phyloP scores from a whole-genome alignment of 2,113 vertebrate species.

The Ophiodon elongatus region DNA sequence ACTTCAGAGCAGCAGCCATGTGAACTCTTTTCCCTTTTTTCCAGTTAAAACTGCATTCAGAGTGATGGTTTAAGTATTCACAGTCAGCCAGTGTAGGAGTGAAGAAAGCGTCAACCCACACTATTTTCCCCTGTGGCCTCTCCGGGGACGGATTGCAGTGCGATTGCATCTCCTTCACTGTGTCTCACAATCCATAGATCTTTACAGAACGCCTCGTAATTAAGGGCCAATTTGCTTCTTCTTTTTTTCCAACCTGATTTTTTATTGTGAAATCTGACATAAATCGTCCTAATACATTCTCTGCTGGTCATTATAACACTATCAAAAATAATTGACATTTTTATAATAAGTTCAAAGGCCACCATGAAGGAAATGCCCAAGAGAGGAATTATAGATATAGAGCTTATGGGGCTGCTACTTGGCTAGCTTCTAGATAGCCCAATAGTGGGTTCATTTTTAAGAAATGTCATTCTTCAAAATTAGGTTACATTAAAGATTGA shows the following conservation, averaged over 20 bases:
- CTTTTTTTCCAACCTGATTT: constrained; percentile 32
- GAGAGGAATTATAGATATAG: neutral
- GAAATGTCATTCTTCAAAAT: neutral
- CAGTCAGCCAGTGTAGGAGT: constrained; percentile 53
- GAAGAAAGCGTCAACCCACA: constrained; percentile 66
- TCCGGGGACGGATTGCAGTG: constrained; percentile 54
- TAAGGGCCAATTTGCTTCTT: constrained; percentile 41
- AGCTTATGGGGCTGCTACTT: neutral
- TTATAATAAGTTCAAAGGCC: constrained; percentile 14
- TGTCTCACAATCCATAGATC: constrained; percentile 54
- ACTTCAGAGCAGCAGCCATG: constrained; percentile 22
- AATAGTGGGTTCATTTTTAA: neutral
- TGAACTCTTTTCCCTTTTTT: constrained; percentile 18
- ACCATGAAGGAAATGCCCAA: neutral
- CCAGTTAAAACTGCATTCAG: constrained; percentile 14
- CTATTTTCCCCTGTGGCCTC: constrained; percentile 55
- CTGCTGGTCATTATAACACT: neutral
- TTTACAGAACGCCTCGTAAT: constrained; percentile 48
- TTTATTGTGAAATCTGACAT: constrained; percentile 41
- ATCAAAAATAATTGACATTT: constrained; percentile 7
- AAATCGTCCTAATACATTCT: constrained; percentile 25
- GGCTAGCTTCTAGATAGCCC: neutral
- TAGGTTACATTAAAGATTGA: neutral
- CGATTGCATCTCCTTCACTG: constrained; percentile 57
- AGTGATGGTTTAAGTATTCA: constrained; percentile 51